Base-by-base conservation (phyloP, 1,140 invertebrate genomes). In the Thaumetopoea pityocampa region DNA sequence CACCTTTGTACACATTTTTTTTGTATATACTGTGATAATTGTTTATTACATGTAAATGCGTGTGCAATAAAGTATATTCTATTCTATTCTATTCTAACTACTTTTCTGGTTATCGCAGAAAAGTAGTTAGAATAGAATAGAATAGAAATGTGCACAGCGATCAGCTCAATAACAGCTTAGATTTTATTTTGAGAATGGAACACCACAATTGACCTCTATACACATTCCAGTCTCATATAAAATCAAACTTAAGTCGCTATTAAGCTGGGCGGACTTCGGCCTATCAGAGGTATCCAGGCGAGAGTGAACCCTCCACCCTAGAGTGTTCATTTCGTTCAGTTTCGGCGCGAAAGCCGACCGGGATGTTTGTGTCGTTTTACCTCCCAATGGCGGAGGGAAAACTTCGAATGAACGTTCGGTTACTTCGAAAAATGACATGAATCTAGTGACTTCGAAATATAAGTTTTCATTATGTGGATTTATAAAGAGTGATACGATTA, bases 321-420 rank as follows among this genome's bases (percentile, higher is more conserved):
- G 22, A 43, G n/a, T n/a, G n/a, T n/a, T n/a, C n/a, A n/a, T n/a
- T n/a, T n/a, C 38, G 11, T 18, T 36, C 67, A 76, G 71, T 76
- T 42, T 40, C 51, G 46, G 51, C 51, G 36, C 41, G 56, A 49
- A 42, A 43, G 38, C 49, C 44, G 46, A 12, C 37, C 16, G 30
- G 19, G 30, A 41, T 15, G 43, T 40, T 54, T 58, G 71, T 64
- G 40, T 48, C 24, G 37, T 23, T 30, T 23, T 6, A 27, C 14
- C 49, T 40, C 11, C 5, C 9, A 36, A 33, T 17, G 41, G 58
- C 48, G 52, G 52, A 66, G 59, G 67, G 63, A 71, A 76, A 76
- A 76, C 42, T 72, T 76, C 63, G 22, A 57, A 54, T 24, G 45
- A 48, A 27, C 5, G n/a, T 29, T 17, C 8, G 22, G 28, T 22